Evolutionary conservation across 2,113 vertebrate species (phyloP).

Genomic region (Eubucco bourcierii): DNA sequence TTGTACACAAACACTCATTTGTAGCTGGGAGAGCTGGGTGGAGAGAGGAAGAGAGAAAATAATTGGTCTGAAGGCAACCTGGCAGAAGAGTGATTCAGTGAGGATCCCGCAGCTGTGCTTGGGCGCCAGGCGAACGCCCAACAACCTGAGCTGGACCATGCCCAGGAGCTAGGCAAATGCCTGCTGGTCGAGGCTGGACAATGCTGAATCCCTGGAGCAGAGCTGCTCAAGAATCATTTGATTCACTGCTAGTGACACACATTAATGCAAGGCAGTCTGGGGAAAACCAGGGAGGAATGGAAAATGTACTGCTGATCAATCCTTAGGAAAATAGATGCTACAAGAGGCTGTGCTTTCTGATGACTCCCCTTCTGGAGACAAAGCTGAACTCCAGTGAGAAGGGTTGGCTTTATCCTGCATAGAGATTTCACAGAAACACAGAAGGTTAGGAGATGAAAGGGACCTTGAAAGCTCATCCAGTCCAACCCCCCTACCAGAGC

Average conservation of each 20-base stretch:
- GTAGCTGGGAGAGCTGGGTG: background rate
- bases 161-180: background rate
- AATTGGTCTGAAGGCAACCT: background rate
- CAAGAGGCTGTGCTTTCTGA: background rate
- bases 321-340: fast-evolving
- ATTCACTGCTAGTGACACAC: background rate
- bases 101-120: background rate
- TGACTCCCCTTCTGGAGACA: background rate
- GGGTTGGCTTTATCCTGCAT: background rate
- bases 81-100: background rate
- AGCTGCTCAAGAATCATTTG: background rate
- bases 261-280: background rate
- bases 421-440: background rate
- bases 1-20: background rate
- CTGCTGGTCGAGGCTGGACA: background rate
- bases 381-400: background rate
- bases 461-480: background rate
- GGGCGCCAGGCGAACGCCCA: background rate
- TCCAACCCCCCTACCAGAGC: no score
- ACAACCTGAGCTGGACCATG: background rate
- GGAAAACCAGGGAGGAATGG: background rate
- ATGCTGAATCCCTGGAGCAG: background rate
- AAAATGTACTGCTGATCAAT: background rate
- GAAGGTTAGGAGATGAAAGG: no score
- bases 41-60: background rate